Conservation (phyloP, 2,888 invertebrate species). For the Eurois occulta region DNA sequence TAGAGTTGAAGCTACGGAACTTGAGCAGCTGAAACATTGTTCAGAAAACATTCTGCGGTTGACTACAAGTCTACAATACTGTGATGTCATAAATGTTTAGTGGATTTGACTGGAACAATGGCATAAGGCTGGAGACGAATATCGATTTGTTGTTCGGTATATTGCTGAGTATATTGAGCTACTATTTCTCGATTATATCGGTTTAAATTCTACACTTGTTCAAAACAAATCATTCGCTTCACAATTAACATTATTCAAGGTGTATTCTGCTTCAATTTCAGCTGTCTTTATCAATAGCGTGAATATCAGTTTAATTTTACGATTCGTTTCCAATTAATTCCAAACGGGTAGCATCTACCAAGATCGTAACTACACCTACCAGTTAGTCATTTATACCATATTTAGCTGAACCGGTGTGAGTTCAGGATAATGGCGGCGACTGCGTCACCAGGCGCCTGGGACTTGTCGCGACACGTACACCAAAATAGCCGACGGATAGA, state of each 20-base stretch:
- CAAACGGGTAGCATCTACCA: conserved; percentile 45
- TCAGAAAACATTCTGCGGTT: conserved; percentile 53
- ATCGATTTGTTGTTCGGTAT: conserved; percentile 18
- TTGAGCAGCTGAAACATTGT: conserved; percentile 61
- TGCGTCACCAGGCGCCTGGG: conserved; percentile 82
- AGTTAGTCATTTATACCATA: conserved; percentile 81
- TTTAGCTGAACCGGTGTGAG: conserved; percentile 78
- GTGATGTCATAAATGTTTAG: conserved; percentile 47
- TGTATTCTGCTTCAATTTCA: neutral
- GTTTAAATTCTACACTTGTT: neutral
- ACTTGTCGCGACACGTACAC: conserved; percentile 75
- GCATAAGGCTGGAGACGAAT: conserved; percentile 8
- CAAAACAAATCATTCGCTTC: neutral
- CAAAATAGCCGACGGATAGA: conserved; percentile 73
- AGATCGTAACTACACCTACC: conserved; percentile 64
- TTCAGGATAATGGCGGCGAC: conserved; percentile 78
- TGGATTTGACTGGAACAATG: conserved; percentile 31
- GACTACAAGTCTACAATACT: conserved; percentile 39
- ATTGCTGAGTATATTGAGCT: neutral
- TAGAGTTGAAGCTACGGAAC: conserved; percentile 60
- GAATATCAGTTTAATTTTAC: conserved; percentile 44
- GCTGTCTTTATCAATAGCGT: conserved; percentile 22
- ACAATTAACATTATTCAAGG: conserved; percentile 1
- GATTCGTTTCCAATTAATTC: conserved; percentile 49
- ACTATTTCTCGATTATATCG: conserved; percentile 2